Evolutionary conservation across 1,140 invertebrate genomes (phyloP).

Genomic region (Drosophila mauritiana): DNA sequence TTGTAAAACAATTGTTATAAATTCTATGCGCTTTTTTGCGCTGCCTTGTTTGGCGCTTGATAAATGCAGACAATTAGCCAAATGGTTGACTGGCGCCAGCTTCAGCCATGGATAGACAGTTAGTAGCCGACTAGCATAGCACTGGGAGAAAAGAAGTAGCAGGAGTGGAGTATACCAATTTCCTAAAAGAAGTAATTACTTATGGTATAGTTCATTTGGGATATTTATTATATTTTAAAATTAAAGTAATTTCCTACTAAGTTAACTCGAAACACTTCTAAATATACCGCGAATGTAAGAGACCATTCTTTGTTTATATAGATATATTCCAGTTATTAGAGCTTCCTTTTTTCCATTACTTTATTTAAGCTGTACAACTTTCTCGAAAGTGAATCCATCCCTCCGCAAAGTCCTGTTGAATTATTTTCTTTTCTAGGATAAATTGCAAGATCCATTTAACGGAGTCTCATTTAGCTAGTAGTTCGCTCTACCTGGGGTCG

Average conservation of each 20-base stretch:
- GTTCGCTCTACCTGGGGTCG: background rate
- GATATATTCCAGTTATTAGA: too few relatives aligned
- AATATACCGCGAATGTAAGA: too few relatives aligned
- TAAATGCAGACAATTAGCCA: constrained; percentile 81
- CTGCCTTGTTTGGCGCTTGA: constrained; percentile 62
- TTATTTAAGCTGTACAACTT: too few relatives aligned
- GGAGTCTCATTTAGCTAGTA: background rate
- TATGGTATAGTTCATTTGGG: too few relatives aligned
- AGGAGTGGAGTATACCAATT: background rate
- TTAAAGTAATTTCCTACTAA: too few relatives aligned
- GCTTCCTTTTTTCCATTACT: too few relatives aligned
- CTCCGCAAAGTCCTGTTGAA: background rate
- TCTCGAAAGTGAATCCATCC: too few relatives aligned
- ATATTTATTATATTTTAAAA: background rate
- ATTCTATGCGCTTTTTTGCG: constrained; percentile 64
- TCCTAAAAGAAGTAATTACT: too few relatives aligned
- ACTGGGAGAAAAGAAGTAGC: constrained; percentile 14
- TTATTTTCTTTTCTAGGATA: background rate
- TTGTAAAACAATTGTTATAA: constrained; percentile 80
- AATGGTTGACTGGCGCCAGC: constrained; percentile 74
- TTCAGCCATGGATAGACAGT: constrained; percentile 47
- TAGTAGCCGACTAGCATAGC: constrained; percentile 4
- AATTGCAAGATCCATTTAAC: background rate
- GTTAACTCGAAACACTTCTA: too few relatives aligned
- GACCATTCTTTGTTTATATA: too few relatives aligned